Evolutionary conservation across 2,113 vertebrate species (phyloP).

Genomic region (Mormyrus iriodes): DNA sequence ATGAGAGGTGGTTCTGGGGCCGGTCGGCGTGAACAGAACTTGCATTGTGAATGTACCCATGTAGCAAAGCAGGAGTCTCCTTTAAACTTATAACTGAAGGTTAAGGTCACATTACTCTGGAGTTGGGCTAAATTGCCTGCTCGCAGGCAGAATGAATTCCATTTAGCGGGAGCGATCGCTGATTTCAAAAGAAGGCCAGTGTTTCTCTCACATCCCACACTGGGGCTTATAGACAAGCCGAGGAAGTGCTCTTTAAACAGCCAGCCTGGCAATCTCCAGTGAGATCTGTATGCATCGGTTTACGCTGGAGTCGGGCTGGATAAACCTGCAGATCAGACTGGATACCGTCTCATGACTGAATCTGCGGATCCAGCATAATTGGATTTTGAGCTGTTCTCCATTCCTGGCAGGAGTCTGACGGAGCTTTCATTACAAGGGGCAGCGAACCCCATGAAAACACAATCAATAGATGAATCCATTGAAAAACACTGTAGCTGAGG

Average conservation of each 20-base stretch:
- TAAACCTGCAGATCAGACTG: background rate
- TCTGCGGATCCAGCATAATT: constrained; percentile 8
- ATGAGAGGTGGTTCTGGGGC: background rate
- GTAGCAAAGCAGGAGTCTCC: background rate
- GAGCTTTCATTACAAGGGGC: background rate
- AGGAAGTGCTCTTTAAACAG: background rate
- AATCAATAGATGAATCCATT: background rate
- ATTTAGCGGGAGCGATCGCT: background rate
- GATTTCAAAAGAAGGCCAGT: background rate
- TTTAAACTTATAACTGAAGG: constrained; percentile 1
- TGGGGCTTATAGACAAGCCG: background rate
- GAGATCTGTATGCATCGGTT: background rate
- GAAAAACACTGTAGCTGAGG: too few species aligned
- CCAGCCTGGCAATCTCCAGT: background rate
- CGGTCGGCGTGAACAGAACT: background rate
- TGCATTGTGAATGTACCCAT: background rate
- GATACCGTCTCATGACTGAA: background rate
- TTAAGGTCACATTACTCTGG: background rate
- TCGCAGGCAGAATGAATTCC: background rate
- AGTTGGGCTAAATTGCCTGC: background rate
- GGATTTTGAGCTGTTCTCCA: background rate
- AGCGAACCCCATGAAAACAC: background rate
- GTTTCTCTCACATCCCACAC: background rate
- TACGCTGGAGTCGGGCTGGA: background rate
- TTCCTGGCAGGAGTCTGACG: background rate